phyloP scores from a whole-genome alignment of 2,113 vertebrate genomes.

The Ascaphus truei region DNA sequence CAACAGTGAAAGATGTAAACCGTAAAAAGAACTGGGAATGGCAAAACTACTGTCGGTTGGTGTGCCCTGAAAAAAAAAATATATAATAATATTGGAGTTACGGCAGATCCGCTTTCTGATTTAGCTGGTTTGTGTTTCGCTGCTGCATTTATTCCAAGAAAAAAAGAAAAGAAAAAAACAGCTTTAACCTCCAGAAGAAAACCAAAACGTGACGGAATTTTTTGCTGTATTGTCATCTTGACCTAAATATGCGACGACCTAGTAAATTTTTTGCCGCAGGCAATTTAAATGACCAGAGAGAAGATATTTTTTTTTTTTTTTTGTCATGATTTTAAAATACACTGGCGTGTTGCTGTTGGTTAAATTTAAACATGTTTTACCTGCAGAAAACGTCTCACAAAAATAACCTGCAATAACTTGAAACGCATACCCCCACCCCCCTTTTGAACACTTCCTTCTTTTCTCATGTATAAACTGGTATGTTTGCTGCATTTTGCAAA shows the following conservation, averaged over 20 bases:
- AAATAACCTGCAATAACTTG: constrained; percentile 83
- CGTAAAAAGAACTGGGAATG: constrained; percentile 72
- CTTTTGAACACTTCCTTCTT: constrained; percentile 75
- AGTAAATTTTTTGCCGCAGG: constrained; percentile 67
- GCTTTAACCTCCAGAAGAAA: constrained; percentile 85
- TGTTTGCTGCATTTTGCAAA: constrained; percentile 81
- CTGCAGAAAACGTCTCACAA: constrained; percentile 74
- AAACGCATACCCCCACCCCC: constrained; percentile 76
- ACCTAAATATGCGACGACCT: constrained; percentile 68
- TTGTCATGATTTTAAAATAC: constrained; percentile 80
- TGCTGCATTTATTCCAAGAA: constrained; percentile 83
- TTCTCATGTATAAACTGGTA: constrained; percentile 77
- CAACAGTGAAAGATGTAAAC: constrained; percentile 70
- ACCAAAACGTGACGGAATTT: constrained; percentile 79
- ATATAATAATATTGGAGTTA: constrained; percentile 73
- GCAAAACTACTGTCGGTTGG: constrained; percentile 76
- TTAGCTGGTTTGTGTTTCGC: constrained; percentile 82
- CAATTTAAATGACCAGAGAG: constrained; percentile 68
- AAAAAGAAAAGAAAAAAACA: constrained; percentile 55
- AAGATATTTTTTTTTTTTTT: constrained; percentile 69
- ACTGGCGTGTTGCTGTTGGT: constrained; percentile 75
- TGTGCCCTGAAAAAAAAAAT: constrained; percentile 67
- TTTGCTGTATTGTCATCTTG: constrained; percentile 76
- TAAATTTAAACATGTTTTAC: constrained; percentile 77
- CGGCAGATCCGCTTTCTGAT: constrained; percentile 80